Evolutionary conservation across 2,797 vertebrate species (phyloP).

Genomic region (Eidolon dupreanum): DNA sequence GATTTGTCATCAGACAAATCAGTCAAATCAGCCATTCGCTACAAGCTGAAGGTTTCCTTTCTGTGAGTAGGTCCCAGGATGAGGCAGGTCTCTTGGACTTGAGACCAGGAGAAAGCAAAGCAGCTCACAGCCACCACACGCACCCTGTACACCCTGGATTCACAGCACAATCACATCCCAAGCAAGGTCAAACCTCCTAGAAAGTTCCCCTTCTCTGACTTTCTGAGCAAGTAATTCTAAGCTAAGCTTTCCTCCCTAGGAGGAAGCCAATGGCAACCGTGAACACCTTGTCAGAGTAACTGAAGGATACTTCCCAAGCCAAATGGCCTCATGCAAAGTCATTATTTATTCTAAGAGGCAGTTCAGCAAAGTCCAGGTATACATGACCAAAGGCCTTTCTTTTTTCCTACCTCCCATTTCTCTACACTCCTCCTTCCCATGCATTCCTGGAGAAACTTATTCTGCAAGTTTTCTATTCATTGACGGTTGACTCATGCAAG

Average conservation of each 20-base stretch:
- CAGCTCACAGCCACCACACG: background rate
- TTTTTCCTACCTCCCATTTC: background rate
- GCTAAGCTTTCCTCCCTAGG: background rate
- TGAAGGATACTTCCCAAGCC: conserved; percentile 6
- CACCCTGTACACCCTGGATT: background rate
- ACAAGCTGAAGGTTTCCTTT: background rate
- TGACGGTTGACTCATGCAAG: background rate
- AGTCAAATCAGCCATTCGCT: background rate
- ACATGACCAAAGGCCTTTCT: background rate
- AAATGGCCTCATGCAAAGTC: background rate
- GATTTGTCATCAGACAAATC: background rate
- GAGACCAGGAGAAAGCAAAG: background rate
- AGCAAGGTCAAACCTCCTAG: background rate
- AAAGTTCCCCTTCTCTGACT: background rate
- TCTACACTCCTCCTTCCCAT: background rate
- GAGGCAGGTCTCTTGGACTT: background rate
- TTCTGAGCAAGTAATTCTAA: background rate
- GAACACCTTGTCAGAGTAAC: background rate
- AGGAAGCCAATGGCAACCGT: background rate
- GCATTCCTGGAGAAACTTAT: background rate
- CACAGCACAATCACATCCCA: background rate
- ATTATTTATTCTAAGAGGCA: background rate
- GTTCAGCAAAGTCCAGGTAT: background rate
- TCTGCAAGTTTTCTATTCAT: background rate
- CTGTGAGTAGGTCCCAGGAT: background rate